phyloP scores from a whole-genome alignment of 2,113 vertebrate species.

The Erythrocercus mccallii region DNA sequence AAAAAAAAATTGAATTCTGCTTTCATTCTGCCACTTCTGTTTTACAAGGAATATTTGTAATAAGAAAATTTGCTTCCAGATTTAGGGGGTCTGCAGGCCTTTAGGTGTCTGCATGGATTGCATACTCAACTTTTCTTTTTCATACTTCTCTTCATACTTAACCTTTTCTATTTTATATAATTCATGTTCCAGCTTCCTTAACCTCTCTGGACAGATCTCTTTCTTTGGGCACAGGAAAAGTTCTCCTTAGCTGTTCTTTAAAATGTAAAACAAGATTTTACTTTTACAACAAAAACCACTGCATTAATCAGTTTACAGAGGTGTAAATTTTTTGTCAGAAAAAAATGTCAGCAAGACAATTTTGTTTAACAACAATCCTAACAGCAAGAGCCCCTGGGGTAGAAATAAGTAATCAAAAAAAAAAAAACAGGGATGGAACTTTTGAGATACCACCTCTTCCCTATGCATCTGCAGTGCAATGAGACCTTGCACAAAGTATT shows the following conservation, averaged over 20 bases:
- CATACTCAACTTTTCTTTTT: background rate
- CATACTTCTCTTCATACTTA: no score
- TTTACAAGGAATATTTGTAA: background rate
- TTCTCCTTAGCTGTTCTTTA: slow-evolving; percentile 14
- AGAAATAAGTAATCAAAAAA: slow-evolving; percentile 52
- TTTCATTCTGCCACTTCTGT: background rate
- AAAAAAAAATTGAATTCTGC: background rate
- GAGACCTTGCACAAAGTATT: background rate
- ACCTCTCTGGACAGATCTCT: background rate
- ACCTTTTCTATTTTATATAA: background rate
- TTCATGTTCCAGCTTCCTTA: background rate
- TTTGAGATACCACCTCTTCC: slow-evolving; percentile 25
- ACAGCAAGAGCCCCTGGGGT: slow-evolving; percentile 46
- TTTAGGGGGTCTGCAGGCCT: background rate
- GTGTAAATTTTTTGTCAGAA: slow-evolving; percentile 67
- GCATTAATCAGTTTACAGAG: slow-evolving; percentile 55
- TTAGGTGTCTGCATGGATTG: background rate
- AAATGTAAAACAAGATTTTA: slow-evolving; percentile 56
- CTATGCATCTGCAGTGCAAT: background rate
- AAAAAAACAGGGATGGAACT: background rate
- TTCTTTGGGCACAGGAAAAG: slow-evolving; percentile 6
- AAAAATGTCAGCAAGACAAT: slow-evolving; percentile 40
- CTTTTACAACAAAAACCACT: slow-evolving; percentile 40
- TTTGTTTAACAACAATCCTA: slow-evolving; percentile 60
- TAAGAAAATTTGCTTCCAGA: background rate